A percentile compares a stretch with the other conserved stretches of the same genome.
phyloP scores from a whole-genome alignment of 2,888 invertebrate genomes.

The Apamea sordens region DNA sequence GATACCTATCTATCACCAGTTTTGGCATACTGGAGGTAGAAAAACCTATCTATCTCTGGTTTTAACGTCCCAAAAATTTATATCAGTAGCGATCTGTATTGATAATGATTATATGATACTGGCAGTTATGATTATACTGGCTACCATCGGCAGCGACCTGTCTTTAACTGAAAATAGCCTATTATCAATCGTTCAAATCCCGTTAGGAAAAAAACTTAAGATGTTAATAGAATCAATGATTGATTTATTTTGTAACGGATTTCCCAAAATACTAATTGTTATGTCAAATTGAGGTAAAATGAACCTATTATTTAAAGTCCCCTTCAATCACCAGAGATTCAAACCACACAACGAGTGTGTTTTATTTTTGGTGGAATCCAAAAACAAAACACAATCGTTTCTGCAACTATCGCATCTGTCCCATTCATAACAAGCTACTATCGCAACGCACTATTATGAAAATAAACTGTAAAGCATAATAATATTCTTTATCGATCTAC shows the following conservation, averaged over 20 bases:
- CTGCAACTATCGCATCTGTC: background rate
- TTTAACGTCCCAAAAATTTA: no score
- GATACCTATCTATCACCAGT: no score
- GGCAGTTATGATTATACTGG: no score
- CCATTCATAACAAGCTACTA: background rate
- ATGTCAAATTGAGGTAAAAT: background rate
- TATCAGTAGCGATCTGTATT: no score
- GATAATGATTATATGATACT: no score
- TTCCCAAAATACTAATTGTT: background rate
- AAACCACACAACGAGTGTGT: background rate
- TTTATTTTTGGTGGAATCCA: background rate
- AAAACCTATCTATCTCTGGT: no score
- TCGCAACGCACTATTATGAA: background rate
- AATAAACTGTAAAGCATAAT: conserved; percentile 29
- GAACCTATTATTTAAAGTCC: background rate
- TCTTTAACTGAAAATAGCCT: no score
- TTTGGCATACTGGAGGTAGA: no score
- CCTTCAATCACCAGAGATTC: background rate
- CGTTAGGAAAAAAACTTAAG: background rate
- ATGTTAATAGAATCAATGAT: background rate
- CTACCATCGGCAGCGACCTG: no score
- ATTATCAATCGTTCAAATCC: background rate
- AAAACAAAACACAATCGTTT: background rate
- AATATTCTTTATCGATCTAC: conserved; percentile 24
- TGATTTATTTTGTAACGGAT: background rate